These are phyloP conservation scores for Callosobruchus maculatus DNA, from an alignment of 2,888 invertebrate species.

Conservation along the genomic window DNA sequence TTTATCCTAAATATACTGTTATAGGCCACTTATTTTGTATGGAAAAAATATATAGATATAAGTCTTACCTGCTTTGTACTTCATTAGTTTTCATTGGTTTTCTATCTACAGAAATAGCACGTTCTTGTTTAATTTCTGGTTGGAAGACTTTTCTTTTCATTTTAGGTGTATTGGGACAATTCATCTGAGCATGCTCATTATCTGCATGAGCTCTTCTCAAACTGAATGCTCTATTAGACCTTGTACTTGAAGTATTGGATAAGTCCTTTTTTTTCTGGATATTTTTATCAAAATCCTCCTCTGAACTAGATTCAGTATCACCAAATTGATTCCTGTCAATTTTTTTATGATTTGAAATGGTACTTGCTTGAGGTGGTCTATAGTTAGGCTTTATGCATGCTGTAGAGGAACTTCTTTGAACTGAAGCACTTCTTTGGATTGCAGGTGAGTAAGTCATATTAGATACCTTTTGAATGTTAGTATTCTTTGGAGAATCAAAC, in stretches of 20 bases:
- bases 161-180: slow-evolving; percentile 62
- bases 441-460: slow-evolving; percentile 35
- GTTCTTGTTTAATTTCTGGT: slow-evolving; percentile 34
- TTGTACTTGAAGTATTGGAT: slow-evolving; percentile 53
- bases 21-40: too few relatives aligned
- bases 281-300: slow-evolving; percentile 51
- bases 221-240: slow-evolving; percentile 71
- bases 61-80: slow-evolving; percentile 41
- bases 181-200: slow-evolving; percentile 47
- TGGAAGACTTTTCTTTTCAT: slow-evolving; percentile 56
- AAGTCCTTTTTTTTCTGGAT: slow-evolving; percentile 42
- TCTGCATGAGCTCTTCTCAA: slow-evolving; percentile 64
- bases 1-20: too few relatives aligned
- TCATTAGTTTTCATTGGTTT: slow-evolving; percentile 43
- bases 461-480: slow-evolving; percentile 34
- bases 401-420: slow-evolving; percentile 52
- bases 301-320: slow-evolving; percentile 51
- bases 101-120: slow-evolving; percentile 47
- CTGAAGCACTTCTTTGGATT: slow-evolving; percentile 31
- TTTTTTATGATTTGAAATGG: slow-evolving; percentile 38
- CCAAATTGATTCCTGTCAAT: slow-evolving; percentile 45
- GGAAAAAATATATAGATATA: background rate
- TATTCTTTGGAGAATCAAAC: slow-evolving; percentile 35
- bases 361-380: slow-evolving; percentile 33
- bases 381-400: slow-evolving; percentile 45